Evolutionary conservation across 1,140 invertebrate species (phyloP).

Genomic region (Drosophila micromelanica): DNA sequence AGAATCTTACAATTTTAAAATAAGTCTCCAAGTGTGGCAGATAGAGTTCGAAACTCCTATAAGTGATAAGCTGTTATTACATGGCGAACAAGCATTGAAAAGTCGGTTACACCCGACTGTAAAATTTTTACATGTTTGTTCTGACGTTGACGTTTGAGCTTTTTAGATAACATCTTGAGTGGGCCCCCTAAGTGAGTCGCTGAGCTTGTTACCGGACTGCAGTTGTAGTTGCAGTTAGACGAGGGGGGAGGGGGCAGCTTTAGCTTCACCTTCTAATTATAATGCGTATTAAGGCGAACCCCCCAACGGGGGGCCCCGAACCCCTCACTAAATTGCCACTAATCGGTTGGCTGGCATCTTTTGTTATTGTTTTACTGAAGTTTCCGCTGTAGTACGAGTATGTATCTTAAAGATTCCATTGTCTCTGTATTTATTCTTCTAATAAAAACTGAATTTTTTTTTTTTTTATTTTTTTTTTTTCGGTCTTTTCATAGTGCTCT

Average conservation of each 20-base stretch:
- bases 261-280: slow-evolving; percentile 28
- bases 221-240: slow-evolving; percentile 37
- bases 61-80: no score
- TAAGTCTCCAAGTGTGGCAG: no score
- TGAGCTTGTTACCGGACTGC: slow-evolving; percentile 32
- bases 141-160: slow-evolving; percentile 60
- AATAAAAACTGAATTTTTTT: slow-evolving; percentile 5
- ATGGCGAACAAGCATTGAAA: no score
- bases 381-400: slow-evolving; percentile 60
- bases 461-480: slow-evolving; percentile 30
- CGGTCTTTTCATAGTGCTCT: slow-evolving; percentile 65
- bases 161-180: slow-evolving; percentile 69
- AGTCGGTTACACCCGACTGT: no score
- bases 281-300: slow-evolving; percentile 53
- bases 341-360: slow-evolving; percentile 72
- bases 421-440: slow-evolving; percentile 41
- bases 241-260: slow-evolving; percentile 1
- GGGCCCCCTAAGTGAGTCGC: slow-evolving; percentile 55
- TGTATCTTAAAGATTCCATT: slow-evolving; percentile 73
- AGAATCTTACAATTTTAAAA: no score
- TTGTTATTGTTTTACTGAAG: slow-evolving; percentile 72
- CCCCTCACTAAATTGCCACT: slow-evolving; percentile 54
- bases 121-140: slow-evolving; percentile 20
- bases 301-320: background rate
- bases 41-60: no score